Percentiles rank a stretch among this genome's conserved stretches.
These are phyloP conservation scores for Babylonia areolata DNA, from an alignment of 1,140 invertebrate genomes.

Conservation along the genomic window DNA sequence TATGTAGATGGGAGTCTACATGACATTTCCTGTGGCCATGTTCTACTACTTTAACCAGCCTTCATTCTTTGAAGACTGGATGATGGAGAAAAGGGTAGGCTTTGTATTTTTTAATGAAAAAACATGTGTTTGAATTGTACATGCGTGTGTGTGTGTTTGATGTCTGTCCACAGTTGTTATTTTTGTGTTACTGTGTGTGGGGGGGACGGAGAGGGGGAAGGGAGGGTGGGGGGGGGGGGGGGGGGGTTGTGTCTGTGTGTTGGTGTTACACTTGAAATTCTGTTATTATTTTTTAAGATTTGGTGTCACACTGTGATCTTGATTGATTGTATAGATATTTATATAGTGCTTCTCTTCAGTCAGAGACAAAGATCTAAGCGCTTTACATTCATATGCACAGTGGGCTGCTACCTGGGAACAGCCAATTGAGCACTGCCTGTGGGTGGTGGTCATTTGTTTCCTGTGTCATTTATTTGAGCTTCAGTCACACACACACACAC, in stretches of 20 bases:
- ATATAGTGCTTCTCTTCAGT: too few relatives aligned
- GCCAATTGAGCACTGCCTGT: too few relatives aligned
- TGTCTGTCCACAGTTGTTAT: not conserved
- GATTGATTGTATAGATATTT: too few relatives aligned
- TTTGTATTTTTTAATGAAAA: not conserved
- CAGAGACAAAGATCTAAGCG: too few relatives aligned
- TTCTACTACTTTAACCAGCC: conserved; percentile 93
- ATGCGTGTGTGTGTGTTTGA: not conserved
- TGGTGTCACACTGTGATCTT: too few relatives aligned
- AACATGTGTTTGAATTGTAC: conserved; percentile 5
- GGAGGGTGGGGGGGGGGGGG: too few relatives aligned
- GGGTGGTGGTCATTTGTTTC: too few relatives aligned
- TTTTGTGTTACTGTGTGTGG: not conserved
- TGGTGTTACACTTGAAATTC: not conserved
- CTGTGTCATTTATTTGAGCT: too few relatives aligned
- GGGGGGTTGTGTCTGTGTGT: not conserved
- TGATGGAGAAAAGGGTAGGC: conserved; percentile 81
- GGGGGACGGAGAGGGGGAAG: too few relatives aligned
- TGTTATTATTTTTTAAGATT: not conserved
- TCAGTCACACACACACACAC: too few relatives aligned
- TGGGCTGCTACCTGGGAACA: too few relatives aligned
- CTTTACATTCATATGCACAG: too few relatives aligned
- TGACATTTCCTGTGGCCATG: conserved; percentile 87
- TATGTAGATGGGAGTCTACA: conserved; percentile 85
- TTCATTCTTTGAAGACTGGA: conserved; percentile 87